Percentiles rank a stretch among this genome's conserved stretches.
These are phyloP conservation scores for Tetanocera ferruginea DNA, from an alignment of 2,888 invertebrate species.

Conservation along the genomic window DNA sequence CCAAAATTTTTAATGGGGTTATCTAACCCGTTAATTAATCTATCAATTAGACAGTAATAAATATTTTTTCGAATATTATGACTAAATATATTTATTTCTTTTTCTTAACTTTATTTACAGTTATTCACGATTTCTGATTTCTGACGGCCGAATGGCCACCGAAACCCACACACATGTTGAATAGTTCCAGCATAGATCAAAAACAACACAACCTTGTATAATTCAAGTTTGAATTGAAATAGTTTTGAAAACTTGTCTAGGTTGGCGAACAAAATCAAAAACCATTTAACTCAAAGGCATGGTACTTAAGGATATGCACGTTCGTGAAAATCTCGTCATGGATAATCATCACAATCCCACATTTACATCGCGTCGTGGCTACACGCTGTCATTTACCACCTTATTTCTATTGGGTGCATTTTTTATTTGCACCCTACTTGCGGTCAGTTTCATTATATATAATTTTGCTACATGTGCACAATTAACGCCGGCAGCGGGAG, in stretches of 20 bases:
- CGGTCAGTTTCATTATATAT: slow-evolving; percentile 82
- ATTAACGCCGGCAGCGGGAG: slow-evolving; percentile 59
- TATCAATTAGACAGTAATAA: too few species aligned
- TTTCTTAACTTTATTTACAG: too few species aligned
- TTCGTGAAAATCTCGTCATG: slow-evolving; percentile 61
- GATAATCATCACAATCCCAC: slow-evolving; percentile 53
- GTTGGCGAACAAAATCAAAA: not conserved
- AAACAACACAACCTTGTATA: not conserved
- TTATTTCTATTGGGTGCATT: slow-evolving; percentile 75
- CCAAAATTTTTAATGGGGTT: too few species aligned
- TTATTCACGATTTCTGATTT: too few species aligned
- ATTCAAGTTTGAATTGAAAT: not conserved
- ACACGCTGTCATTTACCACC: slow-evolving; percentile 77
- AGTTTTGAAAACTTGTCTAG: not conserved
- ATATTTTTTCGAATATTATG: too few species aligned
- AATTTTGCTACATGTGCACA: slow-evolving; percentile 80
- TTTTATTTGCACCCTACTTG: slow-evolving; percentile 77
- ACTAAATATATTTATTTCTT: too few species aligned
- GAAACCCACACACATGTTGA: too few species aligned
- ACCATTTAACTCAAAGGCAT: slow-evolving; percentile 44
- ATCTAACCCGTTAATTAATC: too few species aligned
- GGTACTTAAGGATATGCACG: slow-evolving; percentile 65
- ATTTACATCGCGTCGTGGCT: slow-evolving; percentile 68
- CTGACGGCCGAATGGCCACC: too few species aligned
- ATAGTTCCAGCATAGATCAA: not conserved